phyloP scores from a whole-genome alignment of 1,140 invertebrate species.

The Magallana ariakensis region DNA sequence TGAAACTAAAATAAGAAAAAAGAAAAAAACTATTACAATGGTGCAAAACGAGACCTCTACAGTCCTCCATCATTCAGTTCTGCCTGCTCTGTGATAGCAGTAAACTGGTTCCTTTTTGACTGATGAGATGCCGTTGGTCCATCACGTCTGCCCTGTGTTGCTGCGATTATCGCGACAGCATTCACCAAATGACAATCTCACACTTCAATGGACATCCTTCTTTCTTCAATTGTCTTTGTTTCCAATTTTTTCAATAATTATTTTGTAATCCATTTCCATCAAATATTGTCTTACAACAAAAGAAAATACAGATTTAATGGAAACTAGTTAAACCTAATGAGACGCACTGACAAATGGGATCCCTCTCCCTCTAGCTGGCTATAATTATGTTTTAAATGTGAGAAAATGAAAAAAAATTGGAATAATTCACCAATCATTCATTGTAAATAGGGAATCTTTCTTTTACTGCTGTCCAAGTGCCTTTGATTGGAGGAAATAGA shows the following conservation, averaged over 20 bases:
- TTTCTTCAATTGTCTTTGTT: conserved; percentile 7
- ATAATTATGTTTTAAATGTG: neutral
- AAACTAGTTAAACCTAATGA: conserved; percentile 13
- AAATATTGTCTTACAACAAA: conserved; percentile 7
- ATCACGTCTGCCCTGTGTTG: neutral
- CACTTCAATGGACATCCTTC: neutral
- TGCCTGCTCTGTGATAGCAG: neutral
- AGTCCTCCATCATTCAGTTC: neutral
- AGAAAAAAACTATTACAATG: no score
- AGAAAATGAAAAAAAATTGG: neutral
- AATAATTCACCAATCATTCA: neutral
- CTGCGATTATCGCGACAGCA: neutral
- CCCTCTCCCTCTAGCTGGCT: neutral
- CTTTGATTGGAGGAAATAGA: neutral
- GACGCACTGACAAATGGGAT: conserved; percentile 9
- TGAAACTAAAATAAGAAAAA: no score
- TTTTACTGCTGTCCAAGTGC: neutral
- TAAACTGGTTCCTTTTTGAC: conserved; percentile 24
- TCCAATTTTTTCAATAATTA: neutral
- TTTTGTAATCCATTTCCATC: conserved; percentile 31
- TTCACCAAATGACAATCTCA: conserved; percentile 2
- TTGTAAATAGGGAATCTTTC: neutral
- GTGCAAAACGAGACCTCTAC: neutral
- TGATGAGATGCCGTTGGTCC: neutral
- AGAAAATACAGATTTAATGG: neutral